Evolutionary conservation across 1,140 invertebrate species (phyloP).

Genomic region (Brachionus sp.): DNA sequence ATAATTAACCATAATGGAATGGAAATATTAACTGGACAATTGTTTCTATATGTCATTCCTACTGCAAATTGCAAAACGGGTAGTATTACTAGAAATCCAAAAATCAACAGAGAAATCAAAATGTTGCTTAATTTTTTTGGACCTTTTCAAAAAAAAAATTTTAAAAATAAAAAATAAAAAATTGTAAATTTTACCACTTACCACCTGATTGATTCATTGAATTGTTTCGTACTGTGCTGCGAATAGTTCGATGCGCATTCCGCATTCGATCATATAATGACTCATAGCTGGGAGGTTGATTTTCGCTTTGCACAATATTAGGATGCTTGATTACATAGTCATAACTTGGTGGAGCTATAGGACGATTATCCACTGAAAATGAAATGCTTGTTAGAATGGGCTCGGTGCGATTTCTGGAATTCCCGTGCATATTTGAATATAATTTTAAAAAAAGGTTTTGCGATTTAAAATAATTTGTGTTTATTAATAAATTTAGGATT

Average conservation of each 20-base stretch:
- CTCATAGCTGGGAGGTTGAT: constrained; percentile 11
- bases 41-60: not conserved
- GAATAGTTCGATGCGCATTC: constrained; percentile 8
- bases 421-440: not conserved
- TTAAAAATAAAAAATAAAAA: not conserved
- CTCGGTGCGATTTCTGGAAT: not conserved
- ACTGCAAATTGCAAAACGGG: not conserved
- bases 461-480: not conserved
- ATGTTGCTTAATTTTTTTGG: not conserved
- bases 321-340: constrained; percentile 20
- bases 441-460: not conserved
- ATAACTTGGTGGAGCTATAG: not conserved
- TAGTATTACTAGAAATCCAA: not conserved
- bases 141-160: not conserved
- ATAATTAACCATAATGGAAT: constrained; percentile 33
- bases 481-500: not conserved
- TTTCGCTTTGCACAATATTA: not conserved
- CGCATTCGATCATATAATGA: constrained; percentile 20
- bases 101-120: not conserved
- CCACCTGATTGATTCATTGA: not conserved
- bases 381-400: not conserved
- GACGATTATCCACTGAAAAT: not conserved
- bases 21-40: not conserved
- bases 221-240: not conserved
- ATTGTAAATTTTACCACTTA: not conserved